phyloP scores from a whole-genome alignment of 1,140 invertebrate species.

The Parapsyche elsis region DNA sequence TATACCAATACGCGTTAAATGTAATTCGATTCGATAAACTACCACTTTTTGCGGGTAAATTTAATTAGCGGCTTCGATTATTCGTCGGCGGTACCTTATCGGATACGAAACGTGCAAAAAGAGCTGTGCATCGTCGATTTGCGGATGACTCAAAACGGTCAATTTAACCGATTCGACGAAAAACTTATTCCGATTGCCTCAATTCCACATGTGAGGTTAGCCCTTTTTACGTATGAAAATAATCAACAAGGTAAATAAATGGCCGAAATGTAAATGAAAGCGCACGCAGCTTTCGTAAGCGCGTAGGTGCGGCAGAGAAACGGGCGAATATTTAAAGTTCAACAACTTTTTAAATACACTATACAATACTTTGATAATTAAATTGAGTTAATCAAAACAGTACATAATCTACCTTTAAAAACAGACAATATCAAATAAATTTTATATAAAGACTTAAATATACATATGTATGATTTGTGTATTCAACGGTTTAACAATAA shows the following conservation, averaged over 20 bases:
- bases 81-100: constrained; percentile 43
- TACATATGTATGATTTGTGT: too few species aligned
- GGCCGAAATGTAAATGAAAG: background rate
- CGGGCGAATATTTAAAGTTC: too few species aligned
- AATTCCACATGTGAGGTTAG: constrained; percentile 23
- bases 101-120: constrained; percentile 3
- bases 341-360: too few species aligned
- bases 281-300: background rate
- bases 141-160: constrained; percentile 8
- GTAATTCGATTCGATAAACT: too few species aligned
- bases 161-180: constrained; percentile 17
- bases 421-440: too few species aligned
- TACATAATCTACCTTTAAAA: too few species aligned
- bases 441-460: too few species aligned
- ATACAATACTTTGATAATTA: too few species aligned
- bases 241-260: background rate
- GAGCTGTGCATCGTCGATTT: background rate
- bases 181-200: background rate
- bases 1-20: too few species aligned
- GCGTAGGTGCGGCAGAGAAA: background rate
- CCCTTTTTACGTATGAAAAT: constrained; percentile 26
- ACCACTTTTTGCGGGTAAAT: constrained; percentile 45
- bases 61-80: constrained; percentile 46
- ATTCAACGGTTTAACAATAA: too few species aligned
- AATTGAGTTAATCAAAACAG: too few species aligned